A percentile compares a stretch with the other conserved stretches of the same genome.
These are phyloP conservation scores for Mellilla xanthometata DNA, from an alignment of 2,888 invertebrate genomes.

Conservation along the genomic window DNA sequence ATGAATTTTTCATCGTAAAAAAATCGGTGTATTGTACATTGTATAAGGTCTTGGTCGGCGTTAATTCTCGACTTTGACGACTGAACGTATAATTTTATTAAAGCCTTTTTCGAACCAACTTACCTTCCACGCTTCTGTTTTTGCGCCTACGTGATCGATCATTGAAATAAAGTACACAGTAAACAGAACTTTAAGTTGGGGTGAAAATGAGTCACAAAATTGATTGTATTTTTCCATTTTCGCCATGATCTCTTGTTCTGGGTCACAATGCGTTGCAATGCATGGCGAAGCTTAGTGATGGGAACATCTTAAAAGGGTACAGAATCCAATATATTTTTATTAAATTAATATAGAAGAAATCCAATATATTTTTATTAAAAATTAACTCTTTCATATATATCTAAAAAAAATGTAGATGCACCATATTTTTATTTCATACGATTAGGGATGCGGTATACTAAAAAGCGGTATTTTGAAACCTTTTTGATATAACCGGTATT, in stretches of 20 bases:
- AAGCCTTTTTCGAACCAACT: slow-evolving; percentile 12
- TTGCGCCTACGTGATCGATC: slow-evolving; percentile 25
- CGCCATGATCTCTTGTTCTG: slow-evolving; percentile 16
- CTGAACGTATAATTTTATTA: slow-evolving; percentile 2
- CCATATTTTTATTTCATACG: too few relatives aligned
- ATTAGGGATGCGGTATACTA: too few relatives aligned
- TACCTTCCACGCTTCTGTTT: slow-evolving; percentile 22
- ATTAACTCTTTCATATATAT: too few relatives aligned
- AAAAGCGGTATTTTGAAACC: background rate
- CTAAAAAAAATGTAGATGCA: too few relatives aligned
- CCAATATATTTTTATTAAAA: too few relatives aligned
- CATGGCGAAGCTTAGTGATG: slow-evolving; percentile 15
- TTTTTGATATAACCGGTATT: too few relatives aligned
- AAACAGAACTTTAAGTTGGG: slow-evolving; percentile 1
- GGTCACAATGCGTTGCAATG: slow-evolving; percentile 23
- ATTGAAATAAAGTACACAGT: background rate
- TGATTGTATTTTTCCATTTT: slow-evolving; percentile 1
- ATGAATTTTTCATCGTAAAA: too few relatives aligned
- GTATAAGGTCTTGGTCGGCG: too few relatives aligned
- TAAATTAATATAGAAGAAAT: too few relatives aligned
- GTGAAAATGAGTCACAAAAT: slow-evolving; percentile 1
- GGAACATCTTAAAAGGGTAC: background rate
- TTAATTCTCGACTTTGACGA: slow-evolving; percentile 10
- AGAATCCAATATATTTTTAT: too few relatives aligned
- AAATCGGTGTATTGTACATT: too few relatives aligned